Percentiles rank a stretch among this genome's conserved stretches.
phyloP scores from a whole-genome alignment of 2,888 invertebrate genomes.

The Buathra laborator region DNA sequence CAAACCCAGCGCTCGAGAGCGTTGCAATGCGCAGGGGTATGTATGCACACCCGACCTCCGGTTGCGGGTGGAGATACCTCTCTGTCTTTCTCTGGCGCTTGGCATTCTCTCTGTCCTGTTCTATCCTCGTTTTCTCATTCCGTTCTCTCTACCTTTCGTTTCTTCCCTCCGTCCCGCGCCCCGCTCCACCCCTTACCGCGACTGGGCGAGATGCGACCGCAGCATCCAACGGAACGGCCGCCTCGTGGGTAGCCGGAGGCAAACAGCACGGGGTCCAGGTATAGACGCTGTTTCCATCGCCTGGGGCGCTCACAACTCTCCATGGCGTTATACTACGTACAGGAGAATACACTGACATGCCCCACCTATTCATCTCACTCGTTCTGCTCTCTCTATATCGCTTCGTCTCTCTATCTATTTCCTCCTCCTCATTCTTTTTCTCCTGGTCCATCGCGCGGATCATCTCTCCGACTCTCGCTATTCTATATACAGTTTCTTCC shows the following conservation, averaged over 20 bases:
- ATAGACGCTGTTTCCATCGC: conserved; percentile 59
- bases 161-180: neutral
- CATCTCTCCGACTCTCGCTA: conserved; percentile 21
- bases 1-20: conserved; percentile 33
- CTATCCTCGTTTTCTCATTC: conserved; percentile 2
- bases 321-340: conserved; percentile 16
- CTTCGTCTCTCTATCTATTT: conserved; percentile 30
- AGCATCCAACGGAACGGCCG: conserved; percentile 45
- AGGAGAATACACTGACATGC: conserved; percentile 18
- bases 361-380: conserved; percentile 45
- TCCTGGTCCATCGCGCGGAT: conserved; percentile 21
- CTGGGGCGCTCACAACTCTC: conserved; percentile 37
- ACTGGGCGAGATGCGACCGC: conserved; percentile 36
- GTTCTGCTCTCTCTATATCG: conserved; percentile 13
- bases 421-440: neutral
- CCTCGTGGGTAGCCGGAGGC: conserved; percentile 52
- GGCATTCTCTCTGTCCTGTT: conserved; percentile 8
- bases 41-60: conserved; percentile 33
- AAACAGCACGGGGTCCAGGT: conserved; percentile 35
- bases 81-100: neutral
- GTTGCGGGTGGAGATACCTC: conserved; percentile 35
- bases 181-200: conserved; percentile 5
- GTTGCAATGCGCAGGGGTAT: conserved; percentile 22
- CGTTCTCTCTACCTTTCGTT: neutral
- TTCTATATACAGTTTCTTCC: neutral